A percentile compares a stretch with the other conserved stretches of the same genome.
Conservation (phyloP, 2,113 vertebrate genomes). For the Ceyx margarethae region DNA sequence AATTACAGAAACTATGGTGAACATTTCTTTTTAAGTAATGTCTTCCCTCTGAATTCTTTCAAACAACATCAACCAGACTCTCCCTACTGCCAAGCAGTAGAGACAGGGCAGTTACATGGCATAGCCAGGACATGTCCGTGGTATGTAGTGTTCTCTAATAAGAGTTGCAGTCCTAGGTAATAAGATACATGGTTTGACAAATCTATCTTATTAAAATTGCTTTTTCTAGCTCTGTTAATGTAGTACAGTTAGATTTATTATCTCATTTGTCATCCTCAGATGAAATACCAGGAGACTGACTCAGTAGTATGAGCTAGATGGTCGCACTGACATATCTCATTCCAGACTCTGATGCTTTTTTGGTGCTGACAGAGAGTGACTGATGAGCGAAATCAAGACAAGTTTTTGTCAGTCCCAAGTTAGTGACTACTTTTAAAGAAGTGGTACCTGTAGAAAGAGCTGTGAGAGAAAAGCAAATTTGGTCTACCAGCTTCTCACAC, state of each 20-base stretch:
- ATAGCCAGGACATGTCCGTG: background rate
- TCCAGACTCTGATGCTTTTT: background rate
- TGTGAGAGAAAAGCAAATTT: background rate
- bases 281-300: background rate
- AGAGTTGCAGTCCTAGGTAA: background rate
- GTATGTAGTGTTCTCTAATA: background rate
- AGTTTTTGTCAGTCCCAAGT: background rate
- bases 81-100: background rate
- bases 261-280: background rate
- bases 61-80: background rate
- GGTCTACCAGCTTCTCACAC: background rate
- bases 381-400: background rate
- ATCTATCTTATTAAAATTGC: fast-evolving
- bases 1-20: background rate
- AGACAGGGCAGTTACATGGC: background rate
- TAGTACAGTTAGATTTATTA: background rate
- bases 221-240: background rate
- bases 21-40: background rate
- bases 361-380: background rate
- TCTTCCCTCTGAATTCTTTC: background rate
- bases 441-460: background rate
- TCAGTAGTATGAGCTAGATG: background rate
- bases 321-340: background rate
- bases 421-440: background rate
- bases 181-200: background rate